Evolutionary conservation across 64 coral and sea anemone genomes (phyloP).

Genomic region (Hydrozoanthus tunicans): DNA sequence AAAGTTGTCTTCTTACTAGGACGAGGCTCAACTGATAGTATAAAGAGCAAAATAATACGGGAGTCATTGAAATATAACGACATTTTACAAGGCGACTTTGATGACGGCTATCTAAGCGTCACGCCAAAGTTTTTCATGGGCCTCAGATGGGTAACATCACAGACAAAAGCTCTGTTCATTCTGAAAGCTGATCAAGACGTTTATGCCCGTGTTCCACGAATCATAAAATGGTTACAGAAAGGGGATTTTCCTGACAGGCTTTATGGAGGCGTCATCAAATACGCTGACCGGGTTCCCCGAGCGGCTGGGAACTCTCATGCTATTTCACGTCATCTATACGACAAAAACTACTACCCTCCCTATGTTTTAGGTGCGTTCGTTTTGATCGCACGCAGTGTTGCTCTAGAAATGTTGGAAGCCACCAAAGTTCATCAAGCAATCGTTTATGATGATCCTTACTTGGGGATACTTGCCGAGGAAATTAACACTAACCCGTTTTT

Average conservation of each 20-base stretch:
- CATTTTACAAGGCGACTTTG: conserved; percentile 23
- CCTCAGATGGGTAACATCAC: conserved; percentile 1
- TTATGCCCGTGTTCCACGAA: background rate
- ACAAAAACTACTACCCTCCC: background rate
- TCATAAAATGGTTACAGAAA: conserved; percentile 18
- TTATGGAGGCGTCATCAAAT: conserved; percentile 10
- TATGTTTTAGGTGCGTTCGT: conserved; percentile 17
- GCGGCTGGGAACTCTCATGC: conserved; percentile 20
- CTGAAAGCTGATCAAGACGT: conserved; percentile 19
- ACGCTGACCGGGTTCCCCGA: background rate
- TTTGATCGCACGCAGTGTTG: conserved; percentile 1
- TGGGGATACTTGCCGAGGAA: conserved; percentile 29
- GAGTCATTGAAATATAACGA: background rate
- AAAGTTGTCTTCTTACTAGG: conserved; percentile 16
- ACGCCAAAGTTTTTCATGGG: conserved; percentile 27
- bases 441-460: conserved; percentile 20
- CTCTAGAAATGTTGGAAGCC: conserved; percentile 5
- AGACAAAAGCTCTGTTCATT: background rate
- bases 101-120: conserved; percentile 9
- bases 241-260: conserved; percentile 8
- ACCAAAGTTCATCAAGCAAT: background rate
- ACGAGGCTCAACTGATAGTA: background rate
- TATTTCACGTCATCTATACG: conserved; percentile 26
- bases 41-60: background rate
- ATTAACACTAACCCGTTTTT: background rate